Percentiles rank a stretch among this genome's conserved stretches.
phyloP scores from a whole-genome alignment of 2,888 invertebrate species.

The Diarsia dahlii region DNA sequence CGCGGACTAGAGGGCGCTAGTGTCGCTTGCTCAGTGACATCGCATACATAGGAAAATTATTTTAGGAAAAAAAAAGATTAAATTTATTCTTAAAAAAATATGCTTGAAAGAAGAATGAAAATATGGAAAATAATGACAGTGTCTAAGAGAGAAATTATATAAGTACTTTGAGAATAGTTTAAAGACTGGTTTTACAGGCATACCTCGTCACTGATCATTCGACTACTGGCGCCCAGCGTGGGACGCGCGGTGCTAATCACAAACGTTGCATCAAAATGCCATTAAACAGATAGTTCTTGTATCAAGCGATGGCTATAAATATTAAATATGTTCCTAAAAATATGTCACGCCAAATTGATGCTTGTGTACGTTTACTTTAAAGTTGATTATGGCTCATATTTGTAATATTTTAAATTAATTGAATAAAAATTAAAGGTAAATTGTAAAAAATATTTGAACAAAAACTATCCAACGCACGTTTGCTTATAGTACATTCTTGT shows the following conservation, averaged over 20 bases:
- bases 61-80: neutral
- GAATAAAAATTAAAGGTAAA: constrained; percentile 35
- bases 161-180: neutral
- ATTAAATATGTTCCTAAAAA: constrained; percentile 46
- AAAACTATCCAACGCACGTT: constrained; percentile 55
- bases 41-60: neutral
- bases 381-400: constrained; percentile 44
- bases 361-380: constrained; percentile 22
- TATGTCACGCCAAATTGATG: constrained; percentile 38
- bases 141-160: neutral
- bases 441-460: constrained; percentile 57
- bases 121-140: neutral
- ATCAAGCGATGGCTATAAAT: constrained; percentile 43
- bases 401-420: constrained; percentile 25
- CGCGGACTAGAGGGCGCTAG: constrained; percentile 82
- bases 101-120: neutral
- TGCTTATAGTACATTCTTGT: constrained; percentile 44
- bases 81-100: neutral
- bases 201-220: constrained; percentile 32
- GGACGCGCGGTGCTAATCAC: constrained; percentile 72
- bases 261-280: constrained; percentile 47
- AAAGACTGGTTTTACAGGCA: neutral
- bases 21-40: constrained; percentile 42
- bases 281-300: constrained; percentile 48
- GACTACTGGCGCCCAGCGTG: constrained; percentile 70